A percentile compares a stretch with the other conserved stretches of the same genome.
phyloP scores from a whole-genome alignment of 2,113 vertebrate species.

The Megaceryle maxima region DNA sequence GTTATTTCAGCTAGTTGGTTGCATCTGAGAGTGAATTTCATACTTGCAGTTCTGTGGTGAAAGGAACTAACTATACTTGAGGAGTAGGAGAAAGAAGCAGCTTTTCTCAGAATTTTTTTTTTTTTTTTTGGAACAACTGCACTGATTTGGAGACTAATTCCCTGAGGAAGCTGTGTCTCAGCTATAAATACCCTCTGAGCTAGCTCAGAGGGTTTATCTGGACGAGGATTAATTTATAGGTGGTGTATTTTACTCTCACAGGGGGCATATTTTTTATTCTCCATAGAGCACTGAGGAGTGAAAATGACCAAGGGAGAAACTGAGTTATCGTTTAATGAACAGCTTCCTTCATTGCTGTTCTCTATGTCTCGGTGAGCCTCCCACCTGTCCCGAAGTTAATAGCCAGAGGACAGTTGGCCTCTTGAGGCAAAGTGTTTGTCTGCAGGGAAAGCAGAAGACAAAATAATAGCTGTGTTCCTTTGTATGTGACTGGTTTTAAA shows the following conservation, averaged over 20 bases:
- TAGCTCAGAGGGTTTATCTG: neutral
- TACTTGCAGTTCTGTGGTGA: neutral
- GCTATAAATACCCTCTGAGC: constrained; percentile 13
- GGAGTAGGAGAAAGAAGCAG: neutral
- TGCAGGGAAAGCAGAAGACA: neutral
- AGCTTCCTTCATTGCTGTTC: neutral
- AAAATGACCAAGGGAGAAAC: neutral
- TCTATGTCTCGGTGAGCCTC: rapidly evolving
- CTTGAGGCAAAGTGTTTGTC: neutral
- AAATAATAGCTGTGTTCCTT: neutral
- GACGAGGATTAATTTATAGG: neutral
- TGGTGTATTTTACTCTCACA: neutral
- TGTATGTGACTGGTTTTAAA: neutral
- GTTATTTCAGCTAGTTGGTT: neutral
- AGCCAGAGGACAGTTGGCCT: neutral
- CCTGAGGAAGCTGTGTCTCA: neutral
- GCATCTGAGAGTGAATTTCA: neutral
- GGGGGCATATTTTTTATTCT: neutral
- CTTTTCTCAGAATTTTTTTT: neutral
- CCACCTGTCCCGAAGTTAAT: neutral
- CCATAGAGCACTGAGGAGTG: neutral
- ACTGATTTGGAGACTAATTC: constrained; percentile 10
- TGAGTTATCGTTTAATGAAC: neutral
- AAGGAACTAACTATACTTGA: neutral
- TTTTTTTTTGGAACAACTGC: neutral